Evolutionary conservation across 2,113 vertebrate genomes (phyloP).

Genomic region (Donacobius atricapilla): DNA sequence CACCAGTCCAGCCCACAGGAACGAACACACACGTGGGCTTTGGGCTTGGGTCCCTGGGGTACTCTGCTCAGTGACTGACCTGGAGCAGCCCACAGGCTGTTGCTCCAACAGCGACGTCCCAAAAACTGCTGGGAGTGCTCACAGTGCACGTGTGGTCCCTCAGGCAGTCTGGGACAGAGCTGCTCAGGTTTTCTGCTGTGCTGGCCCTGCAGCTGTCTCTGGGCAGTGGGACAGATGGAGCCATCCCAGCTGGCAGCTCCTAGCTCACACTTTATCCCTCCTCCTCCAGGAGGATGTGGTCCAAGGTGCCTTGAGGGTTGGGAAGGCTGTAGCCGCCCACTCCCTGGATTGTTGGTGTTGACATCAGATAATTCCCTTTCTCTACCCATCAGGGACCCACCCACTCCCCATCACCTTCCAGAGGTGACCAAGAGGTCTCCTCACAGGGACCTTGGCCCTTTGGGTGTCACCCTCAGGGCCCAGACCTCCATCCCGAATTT

Average conservation of each 20-base stretch:
- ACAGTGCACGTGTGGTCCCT: rapidly evolving
- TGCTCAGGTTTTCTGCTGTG: neutral
- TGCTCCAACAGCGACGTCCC: rapidly evolving
- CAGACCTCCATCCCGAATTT: rapidly evolving
- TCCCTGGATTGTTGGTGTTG: too few species aligned
- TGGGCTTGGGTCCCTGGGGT: neutral
- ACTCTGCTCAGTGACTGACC: neutral
- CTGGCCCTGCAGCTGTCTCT: neutral
- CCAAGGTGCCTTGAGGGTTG: neutral
- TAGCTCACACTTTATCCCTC: neutral
- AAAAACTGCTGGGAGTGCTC: neutral
- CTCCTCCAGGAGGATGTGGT: rapidly evolving
- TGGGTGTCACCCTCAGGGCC: neutral
- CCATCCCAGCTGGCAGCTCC: neutral
- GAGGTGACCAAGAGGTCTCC: neutral
- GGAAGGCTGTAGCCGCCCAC: rapidly evolving
- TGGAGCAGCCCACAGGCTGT: rapidly evolving
- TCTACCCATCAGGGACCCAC: neutral
- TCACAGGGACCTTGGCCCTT: neutral
- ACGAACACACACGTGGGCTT: too few species aligned
- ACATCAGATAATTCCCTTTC: neutral
- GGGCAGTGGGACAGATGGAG: neutral
- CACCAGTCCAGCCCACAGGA: neutral
- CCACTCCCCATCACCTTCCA: neutral
- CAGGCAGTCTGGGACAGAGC: neutral